Base-by-base conservation (phyloP, 2,113 vertebrate species). In the Stigmatopora argus region DNA sequence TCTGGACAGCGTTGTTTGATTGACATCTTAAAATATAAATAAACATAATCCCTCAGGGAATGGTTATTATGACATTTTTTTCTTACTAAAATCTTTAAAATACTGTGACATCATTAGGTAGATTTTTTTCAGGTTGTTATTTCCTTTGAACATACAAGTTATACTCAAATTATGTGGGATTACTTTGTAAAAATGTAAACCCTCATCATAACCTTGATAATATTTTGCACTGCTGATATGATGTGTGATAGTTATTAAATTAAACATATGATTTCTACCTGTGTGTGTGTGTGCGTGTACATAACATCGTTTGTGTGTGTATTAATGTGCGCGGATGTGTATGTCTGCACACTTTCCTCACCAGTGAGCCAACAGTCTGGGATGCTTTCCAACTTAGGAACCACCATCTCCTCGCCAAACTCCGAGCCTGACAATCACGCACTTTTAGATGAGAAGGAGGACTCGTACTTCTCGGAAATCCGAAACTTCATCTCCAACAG, bases 381-480 rank as follows among this genome's bases (percentile, higher is more conserved):
- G 83, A 93, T 96, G 80, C 93, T 95, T 71, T 92, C 94, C 18
- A 98, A 95, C 89, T 90, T 92, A 81, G 89, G 90, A 87, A 92
- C 90, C 72, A 92, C 89, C 78, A 91, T 92, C 81, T 92, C 90
- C 78, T 99, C 96, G 72, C 97, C 97, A n/a, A 95, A 93, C 91
- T 99, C 97, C 1, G 97, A 99, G 91, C 94, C 95, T 19, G 97
- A 99, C 92, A 94, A 96, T 94, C 96, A 97, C 84, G 95, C 97
- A 94, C 95, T 98, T 95, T 95, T 99, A 93, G 97, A 99, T 0
- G 97, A 99, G 90, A 99, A 99, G 86, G 97, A 99, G 78, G 97
- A 98, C 83, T 95, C 97, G 0, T 99, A 99, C 86, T 99, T 99
- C 92, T 98, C 97, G 0, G 97, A 99, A 91, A 99, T 99, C 89